Evolutionary conservation across 2,797 vertebrate species (phyloP).

Genomic region (Lacerta agilis): DNA sequence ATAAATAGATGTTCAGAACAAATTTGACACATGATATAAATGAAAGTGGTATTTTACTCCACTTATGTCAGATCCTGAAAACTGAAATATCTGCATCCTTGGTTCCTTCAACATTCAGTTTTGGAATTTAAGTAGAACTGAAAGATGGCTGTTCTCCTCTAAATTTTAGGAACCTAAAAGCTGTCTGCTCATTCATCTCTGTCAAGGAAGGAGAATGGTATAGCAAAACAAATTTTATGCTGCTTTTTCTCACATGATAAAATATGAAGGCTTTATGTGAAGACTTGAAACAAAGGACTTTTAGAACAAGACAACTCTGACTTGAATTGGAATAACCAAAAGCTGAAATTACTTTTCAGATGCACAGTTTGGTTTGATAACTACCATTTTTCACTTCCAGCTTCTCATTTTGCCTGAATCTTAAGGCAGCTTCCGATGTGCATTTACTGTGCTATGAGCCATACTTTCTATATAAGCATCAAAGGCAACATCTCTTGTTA

Average conservation of each 20-base stretch:
- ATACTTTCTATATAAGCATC: not conserved
- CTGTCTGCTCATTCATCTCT: conserved; percentile 7
- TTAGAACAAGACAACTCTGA: not conserved
- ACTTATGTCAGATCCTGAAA: not conserved
- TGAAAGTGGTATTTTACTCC: conserved; percentile 10
- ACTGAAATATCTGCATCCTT: conserved; percentile 23
- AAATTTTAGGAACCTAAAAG: conserved; percentile 42
- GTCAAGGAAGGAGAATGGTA: not conserved
- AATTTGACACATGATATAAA: conserved; percentile 25
- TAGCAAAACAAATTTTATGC: not conserved
- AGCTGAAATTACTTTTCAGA: conserved; percentile 4
- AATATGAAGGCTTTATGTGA: not conserved
- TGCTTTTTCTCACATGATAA: not conserved
- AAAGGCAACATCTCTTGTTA: not conserved
- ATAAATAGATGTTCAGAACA: conserved; percentile 48
- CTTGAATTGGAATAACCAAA: not conserved
- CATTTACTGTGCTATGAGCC: not conserved
- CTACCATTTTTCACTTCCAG: conserved; percentile 1
- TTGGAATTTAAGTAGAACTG: conserved; percentile 37
- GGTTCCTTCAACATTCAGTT: conserved; percentile 32
- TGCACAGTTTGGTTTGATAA: not conserved
- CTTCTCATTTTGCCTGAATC: conserved; percentile 5
- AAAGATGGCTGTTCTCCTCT: not conserved
- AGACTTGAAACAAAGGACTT: accelerated
- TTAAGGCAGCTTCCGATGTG: not conserved